Evolutionary conservation across 2,888 invertebrate genomes (phyloP), one percentile per base, ranked within the genome.

Genomic region (Seladonia tumulorum): DNA sequence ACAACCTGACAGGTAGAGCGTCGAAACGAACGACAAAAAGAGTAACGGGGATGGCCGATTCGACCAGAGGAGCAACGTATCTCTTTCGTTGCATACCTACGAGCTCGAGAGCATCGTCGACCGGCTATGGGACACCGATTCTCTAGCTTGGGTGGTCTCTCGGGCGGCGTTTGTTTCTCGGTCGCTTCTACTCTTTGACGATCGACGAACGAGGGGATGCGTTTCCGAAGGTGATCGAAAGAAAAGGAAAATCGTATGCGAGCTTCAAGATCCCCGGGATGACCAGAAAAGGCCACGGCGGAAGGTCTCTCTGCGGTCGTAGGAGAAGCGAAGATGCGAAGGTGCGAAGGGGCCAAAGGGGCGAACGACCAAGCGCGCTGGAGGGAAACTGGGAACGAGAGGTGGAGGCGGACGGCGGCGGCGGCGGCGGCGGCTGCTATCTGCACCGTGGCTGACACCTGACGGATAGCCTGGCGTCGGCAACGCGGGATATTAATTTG

Each of bases 401-500:
- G 90, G 89, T 82, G 91, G 90, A 85, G 86, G 89, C 83, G 68
- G 68, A 68, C 86, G 85, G 88, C 78, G 76, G 86, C 76, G 85
- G 90, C 87, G 68, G 39, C 86, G 86, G 88, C 79, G 76, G 86
- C 77, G 85, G 90, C 87, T 88, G 91, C 91, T 94, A 93, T 94
- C 94, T 93, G 90, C 92, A 91, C 90, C 92, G 90, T 90, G 91
- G 90, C 93, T 92, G 94, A 95, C 95, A 93, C 91, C 93, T 95
- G 95, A 94, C 94, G 94, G 94, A 95, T 95, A 93, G 93, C 93
- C 93, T 90, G 88, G 91, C 92, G 93, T 92, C 91, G 92, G 92
- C 92, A 93, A 93, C 92, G 93, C 93, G 92, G 93, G 94, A 94
- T 95, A 95, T 94, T 94, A 94, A 95, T 95, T 95, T 94, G 94